Percentiles rank a stretch among this genome's conserved stretches.
Conservation (phyloP, 2,797 vertebrate genomes). For the Melanotaenia maccullochi region DNA sequence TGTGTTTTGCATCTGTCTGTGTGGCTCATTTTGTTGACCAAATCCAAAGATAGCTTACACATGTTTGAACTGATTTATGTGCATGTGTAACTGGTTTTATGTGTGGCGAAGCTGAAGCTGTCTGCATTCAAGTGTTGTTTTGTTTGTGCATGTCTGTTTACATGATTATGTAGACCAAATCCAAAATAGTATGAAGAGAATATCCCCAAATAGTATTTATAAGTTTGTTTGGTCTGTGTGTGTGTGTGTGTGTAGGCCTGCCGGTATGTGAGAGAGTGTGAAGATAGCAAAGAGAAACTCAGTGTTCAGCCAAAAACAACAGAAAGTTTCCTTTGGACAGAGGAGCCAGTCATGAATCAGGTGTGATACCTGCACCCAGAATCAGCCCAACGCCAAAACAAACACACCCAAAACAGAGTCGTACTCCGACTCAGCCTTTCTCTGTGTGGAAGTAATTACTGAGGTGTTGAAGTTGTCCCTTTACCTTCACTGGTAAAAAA, state of each 20-base stretch:
- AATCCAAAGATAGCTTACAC: conserved; percentile 17
- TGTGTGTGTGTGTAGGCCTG: conserved; percentile 12
- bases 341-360: conserved; percentile 84
- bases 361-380: conserved; percentile 80
- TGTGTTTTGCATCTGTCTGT: conserved; percentile 51
- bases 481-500: conserved; percentile 58
- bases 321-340: conserved; percentile 77
- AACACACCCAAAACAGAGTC: conserved; percentile 70
- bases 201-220: conserved; percentile 48
- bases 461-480: conserved; percentile 77
- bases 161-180: conserved; percentile 13
- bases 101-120: conserved; percentile 7
- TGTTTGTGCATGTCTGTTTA: conserved; percentile 20
- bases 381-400: conserved; percentile 75
- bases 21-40: conserved; percentile 23
- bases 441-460: conserved; percentile 76
- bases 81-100: neutral
- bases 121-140: conserved; percentile 18
- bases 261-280: conserved; percentile 39
- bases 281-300: conserved; percentile 62
- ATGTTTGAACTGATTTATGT: conserved; percentile 36
- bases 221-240: conserved; percentile 23
- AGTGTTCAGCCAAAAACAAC: conserved; percentile 76
- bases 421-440: conserved; percentile 42
- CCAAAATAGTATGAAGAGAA: conserved; percentile 31